A percentile compares a stretch with the other conserved stretches of the same genome.
phyloP scores from a whole-genome alignment of 2,888 invertebrate genomes.

The Sclerodermus sp. region DNA sequence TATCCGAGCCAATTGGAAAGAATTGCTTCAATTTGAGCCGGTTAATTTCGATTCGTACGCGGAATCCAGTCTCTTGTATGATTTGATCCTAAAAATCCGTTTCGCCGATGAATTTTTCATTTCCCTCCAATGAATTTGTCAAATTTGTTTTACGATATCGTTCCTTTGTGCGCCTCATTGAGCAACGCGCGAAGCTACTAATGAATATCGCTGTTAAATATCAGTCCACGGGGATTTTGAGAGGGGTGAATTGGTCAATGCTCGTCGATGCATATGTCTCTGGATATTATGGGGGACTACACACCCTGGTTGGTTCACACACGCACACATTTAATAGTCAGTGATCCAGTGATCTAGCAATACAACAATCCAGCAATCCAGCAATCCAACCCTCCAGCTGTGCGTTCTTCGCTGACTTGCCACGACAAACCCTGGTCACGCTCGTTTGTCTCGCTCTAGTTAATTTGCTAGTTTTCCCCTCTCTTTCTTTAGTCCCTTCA shows the following conservation, averaged over 20 bases:
- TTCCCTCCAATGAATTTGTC: too few species aligned
- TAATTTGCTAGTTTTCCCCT: constrained; percentile 36
- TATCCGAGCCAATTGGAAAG: constrained; percentile 26
- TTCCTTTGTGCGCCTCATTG: too few species aligned
- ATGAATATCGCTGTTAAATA: constrained; percentile 58
- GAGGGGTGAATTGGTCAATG: constrained; percentile 14
- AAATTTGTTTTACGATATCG: too few species aligned
- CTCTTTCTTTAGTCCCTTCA: constrained; percentile 3
- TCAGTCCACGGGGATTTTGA: constrained; percentile 50
- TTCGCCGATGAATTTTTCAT: background rate
- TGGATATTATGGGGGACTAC: constrained; percentile 45
- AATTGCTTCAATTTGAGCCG: constrained; percentile 33
- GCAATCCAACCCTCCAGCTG: too few species aligned
- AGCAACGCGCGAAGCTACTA: constrained; percentile 46
- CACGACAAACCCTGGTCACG: constrained; percentile 46
- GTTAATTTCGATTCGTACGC: constrained; percentile 26
- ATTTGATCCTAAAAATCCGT: background rate
- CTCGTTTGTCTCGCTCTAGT: constrained; percentile 51
- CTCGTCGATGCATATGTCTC: constrained; percentile 48
- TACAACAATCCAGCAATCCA: too few species aligned
- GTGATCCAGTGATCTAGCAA: too few species aligned
- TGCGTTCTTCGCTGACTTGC: too few species aligned
- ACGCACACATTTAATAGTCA: too few species aligned
- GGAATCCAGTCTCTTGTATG: constrained; percentile 18
- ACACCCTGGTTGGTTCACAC: constrained; percentile 17